Percentiles rank a stretch among this genome's conserved stretches.
These are phyloP conservation scores for Platyrinchus mystaceus DNA, from an alignment of 2,797 vertebrate genomes.

Conservation along the genomic window DNA sequence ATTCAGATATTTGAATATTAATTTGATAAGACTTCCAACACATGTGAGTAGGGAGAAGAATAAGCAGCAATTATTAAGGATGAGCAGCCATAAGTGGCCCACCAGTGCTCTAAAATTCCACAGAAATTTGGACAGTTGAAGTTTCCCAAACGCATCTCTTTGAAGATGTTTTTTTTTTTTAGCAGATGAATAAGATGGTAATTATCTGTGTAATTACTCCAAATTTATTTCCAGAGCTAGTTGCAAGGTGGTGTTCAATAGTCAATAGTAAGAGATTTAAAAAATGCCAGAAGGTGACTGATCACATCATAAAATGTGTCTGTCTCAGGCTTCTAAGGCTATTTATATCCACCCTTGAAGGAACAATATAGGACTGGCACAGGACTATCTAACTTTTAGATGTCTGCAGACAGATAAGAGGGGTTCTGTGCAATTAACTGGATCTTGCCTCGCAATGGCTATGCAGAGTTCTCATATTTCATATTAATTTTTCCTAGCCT, in stretches of 20 bases:
- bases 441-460: background rate
- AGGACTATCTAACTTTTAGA: background rate
- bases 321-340: background rate
- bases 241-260: background rate
- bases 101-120: background rate
- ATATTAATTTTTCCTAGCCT: background rate
- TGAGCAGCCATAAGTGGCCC: background rate
- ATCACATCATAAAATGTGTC: background rate
- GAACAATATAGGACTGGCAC: background rate
- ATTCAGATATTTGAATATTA: background rate
- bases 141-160: background rate
- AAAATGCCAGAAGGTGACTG: background rate
- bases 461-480: background rate
- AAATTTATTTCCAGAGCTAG: background rate
- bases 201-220: background rate
- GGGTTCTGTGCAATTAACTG: background rate
- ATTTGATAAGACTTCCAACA: background rate
- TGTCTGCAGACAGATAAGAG: background rate
- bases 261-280: background rate
- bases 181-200: background rate
- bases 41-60: background rate
- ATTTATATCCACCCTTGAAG: background rate
- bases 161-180: no score
- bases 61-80: background rate
- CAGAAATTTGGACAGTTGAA: background rate